Base-by-base conservation (phyloP, 2,888 invertebrate genomes). In the Aelia acuminata region DNA sequence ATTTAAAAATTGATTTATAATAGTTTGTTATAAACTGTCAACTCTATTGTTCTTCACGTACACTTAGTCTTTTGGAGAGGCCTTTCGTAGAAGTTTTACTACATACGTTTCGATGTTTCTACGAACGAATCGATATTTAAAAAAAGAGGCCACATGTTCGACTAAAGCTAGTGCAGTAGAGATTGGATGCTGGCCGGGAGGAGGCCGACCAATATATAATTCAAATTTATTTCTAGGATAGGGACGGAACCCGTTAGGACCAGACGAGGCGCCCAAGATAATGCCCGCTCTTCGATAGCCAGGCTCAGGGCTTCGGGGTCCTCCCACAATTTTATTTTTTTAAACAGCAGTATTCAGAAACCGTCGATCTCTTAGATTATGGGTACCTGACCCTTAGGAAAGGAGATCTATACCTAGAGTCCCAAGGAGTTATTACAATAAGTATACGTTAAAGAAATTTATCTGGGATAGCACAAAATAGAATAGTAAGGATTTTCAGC, bases 171-270 rank as follows among this genome's bases (percentile, higher is more conserved):
- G 11, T 43, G 43, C 31, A 43, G n/a, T n/a, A 15, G 80, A 35
- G 11, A 43, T 8, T 15, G 31, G 35, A 10, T 4, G 43, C 20
- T n/a, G 80, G 43, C 20, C n/a, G 10, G 75, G 39, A 43, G 80
- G n/a, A 43, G 80, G n/a, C 80, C n/a, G 80, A 70, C 80, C 43
- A 43, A 80, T 80, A 80, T 80, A 80, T 80, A 43, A 80, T 80
- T 80, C 80, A 80, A 80, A 80, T 80, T 80, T 80, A 80, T 80
- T 80, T 80, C 43, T 80, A 43, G 43, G 80, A 80, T 80, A 43
- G 4, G n/a, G 43, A 80, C n/a, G 11, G 4, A 39, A 43, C 39
- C 80, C 43, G 43, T 80, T 80, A 80, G 80, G 80, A 11, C 43
- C n/a, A 80, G 80, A 80, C 80, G 11, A 80, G 80, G 80, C 80